Conservation (phyloP, 2,888 invertebrate genomes). For the Drosophila paracracens region DNA sequence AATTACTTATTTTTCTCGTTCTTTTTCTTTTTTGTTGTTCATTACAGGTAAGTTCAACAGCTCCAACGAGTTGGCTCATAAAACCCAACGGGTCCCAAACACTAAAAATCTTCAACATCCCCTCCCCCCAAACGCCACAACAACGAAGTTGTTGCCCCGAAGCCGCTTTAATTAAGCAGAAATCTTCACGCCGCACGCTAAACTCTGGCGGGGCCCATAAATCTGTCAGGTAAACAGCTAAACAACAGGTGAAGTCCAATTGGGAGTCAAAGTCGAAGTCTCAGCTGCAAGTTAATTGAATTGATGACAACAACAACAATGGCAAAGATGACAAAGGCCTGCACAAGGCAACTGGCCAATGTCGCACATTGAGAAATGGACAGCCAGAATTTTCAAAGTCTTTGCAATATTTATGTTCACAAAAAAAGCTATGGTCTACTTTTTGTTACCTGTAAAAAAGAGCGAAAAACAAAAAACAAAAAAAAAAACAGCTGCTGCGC, state of each 20-base stretch:
- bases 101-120: conserved; percentile 20
- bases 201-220: conserved; percentile 40
- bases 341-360: conserved; percentile 22
- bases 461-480: conserved; percentile 12
- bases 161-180: conserved; percentile 69
- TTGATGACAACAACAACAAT: conserved; percentile 57
- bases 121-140: conserved; percentile 1
- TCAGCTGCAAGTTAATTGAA: conserved; percentile 69
- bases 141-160: conserved; percentile 38
- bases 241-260: conserved; percentile 49
- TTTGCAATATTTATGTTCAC: conserved; percentile 62
- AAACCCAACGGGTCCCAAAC: conserved; percentile 39
- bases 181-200: conserved; percentile 64
- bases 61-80: conserved; percentile 24
- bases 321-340: conserved; percentile 62
- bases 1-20: conserved; percentile 67
- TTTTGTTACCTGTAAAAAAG: conserved; percentile 43
- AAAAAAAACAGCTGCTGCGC: conserved; percentile 55
- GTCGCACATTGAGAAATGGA: conserved; percentile 10
- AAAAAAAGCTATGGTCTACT: conserved; percentile 9
- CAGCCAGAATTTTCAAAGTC: conserved; percentile 52
- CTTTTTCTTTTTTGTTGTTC: conserved; percentile 38
- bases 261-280: conserved; percentile 22
- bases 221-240: conserved; percentile 54
- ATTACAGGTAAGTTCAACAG: conserved; percentile 72